Evolutionary conservation across 2,797 vertebrate genomes (phyloP).

Genomic region (Dryobates pubescens): DNA sequence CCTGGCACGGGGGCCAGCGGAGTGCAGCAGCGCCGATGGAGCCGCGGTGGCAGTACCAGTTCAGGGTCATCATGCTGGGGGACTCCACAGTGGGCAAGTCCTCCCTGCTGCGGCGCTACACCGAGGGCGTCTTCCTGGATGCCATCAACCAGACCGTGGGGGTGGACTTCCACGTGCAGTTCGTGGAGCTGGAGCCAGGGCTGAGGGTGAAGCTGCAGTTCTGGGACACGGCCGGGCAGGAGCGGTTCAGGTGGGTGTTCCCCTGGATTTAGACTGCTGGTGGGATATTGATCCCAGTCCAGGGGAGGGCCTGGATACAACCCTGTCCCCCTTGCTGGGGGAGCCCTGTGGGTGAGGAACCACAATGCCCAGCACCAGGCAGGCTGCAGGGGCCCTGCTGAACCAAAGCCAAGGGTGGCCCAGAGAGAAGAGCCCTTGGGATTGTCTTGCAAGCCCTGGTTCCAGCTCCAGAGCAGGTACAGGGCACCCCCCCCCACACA

Average conservation of each 20-base stretch:
- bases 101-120: conserved; percentile 85
- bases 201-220: conserved; percentile 88
- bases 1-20: not conserved
- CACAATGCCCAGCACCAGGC: rapidly evolving
- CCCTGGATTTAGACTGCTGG: not conserved
- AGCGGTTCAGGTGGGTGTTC: conserved; percentile 85
- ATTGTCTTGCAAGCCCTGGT: not conserved
- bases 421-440: not conserved
- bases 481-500: not conserved
- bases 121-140: conserved; percentile 84
- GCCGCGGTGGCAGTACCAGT: conserved; percentile 88
- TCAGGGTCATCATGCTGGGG: conserved; percentile 89
- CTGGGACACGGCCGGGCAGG: conserved; percentile 90
- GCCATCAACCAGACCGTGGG: conserved; percentile 84
- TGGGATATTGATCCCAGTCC: not conserved
- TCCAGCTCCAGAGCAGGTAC: not conserved
- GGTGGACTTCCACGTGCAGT: conserved; percentile 88
- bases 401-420: not conserved
- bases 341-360: not conserved
- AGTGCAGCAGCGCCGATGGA: conserved; percentile 74
- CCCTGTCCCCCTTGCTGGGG: not conserved
- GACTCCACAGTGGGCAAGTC: conserved; percentile 91
- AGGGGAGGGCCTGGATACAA: rapidly evolving
- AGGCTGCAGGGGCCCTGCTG: not conserved
- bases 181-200: conserved; percentile 85